These are phyloP conservation scores for Eretmocerus hayati DNA, from an alignment of 2,888 invertebrate genomes.

Conservation along the genomic window DNA sequence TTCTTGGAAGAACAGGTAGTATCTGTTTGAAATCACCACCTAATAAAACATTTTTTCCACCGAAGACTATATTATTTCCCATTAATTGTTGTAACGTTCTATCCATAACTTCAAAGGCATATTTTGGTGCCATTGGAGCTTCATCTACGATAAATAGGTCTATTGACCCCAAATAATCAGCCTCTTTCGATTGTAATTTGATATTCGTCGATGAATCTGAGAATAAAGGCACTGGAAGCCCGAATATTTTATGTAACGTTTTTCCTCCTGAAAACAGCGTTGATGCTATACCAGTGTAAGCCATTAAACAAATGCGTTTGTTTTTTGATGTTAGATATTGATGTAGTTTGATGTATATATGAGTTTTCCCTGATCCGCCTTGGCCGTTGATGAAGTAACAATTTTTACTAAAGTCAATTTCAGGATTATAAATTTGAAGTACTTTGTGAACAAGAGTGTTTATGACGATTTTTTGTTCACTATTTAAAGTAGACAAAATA, in stretches of 20 bases:
- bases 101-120: slow-evolving; percentile 25
- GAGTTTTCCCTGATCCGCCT: too few species aligned
- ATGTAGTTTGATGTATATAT: slow-evolving; percentile 31
- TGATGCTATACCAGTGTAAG: slow-evolving; percentile 19
- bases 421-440: too few species aligned
- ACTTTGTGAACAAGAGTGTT: too few species aligned
- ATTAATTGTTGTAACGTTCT: slow-evolving; percentile 26
- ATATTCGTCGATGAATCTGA: slow-evolving; percentile 14
- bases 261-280: slow-evolving; percentile 9
- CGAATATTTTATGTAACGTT: not conserved
- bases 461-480: too few species aligned
- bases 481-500: too few species aligned
- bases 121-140: slow-evolving; percentile 14
- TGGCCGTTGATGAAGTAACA: slow-evolving; percentile 34
- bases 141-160: slow-evolving; percentile 20
- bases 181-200: too few species aligned
- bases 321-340: not conserved
- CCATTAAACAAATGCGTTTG: slow-evolving; percentile 11
- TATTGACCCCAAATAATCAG: not conserved
- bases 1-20: slow-evolving; percentile 15
- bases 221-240: not conserved
- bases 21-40: slow-evolving; percentile 22
- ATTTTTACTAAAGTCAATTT: too few species aligned
- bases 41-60: slow-evolving; percentile 25
- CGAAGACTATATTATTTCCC: slow-evolving; percentile 25